phyloP scores from a whole-genome alignment of 2,113 vertebrate genomes.

The Coregonus clupeaformis region DNA sequence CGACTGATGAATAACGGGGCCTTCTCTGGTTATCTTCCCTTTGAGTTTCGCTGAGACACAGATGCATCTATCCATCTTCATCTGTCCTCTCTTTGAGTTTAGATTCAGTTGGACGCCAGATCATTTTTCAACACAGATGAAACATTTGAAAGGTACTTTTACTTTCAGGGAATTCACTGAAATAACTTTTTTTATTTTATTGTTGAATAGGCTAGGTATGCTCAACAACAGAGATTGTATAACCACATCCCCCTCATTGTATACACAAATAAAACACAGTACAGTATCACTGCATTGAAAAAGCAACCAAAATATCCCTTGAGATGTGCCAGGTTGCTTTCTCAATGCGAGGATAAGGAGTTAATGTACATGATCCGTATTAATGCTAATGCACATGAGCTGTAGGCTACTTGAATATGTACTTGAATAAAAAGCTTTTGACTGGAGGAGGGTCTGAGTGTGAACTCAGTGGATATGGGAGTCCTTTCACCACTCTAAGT shows the following conservation, averaged over 20 bases:
- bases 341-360: constrained; percentile 44
- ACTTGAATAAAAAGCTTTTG: constrained; percentile 47
- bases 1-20: constrained; percentile 68
- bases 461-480: constrained; percentile 59
- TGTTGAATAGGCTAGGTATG: too few relatives aligned
- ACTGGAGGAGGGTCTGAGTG: constrained; percentile 52
- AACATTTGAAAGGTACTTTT: constrained; percentile 35
- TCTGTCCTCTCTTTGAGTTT: constrained; percentile 61
- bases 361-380: constrained; percentile 48
- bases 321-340: neutral
- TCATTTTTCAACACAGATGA: constrained; percentile 63
- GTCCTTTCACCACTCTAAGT: constrained; percentile 59
- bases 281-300: neutral
- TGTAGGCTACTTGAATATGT: constrained; percentile 47
- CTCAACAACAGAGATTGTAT: too few relatives aligned
- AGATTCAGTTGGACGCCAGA: constrained; percentile 38
- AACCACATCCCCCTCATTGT: too few relatives aligned
- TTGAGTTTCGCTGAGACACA: constrained; percentile 64
- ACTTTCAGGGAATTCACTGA: too few relatives aligned
- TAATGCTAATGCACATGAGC: constrained; percentile 68
- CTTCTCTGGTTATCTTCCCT: constrained; percentile 72
- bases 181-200: too few relatives aligned
- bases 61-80: constrained; percentile 72
- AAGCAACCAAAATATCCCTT: neutral
- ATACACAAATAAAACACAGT: constrained; percentile 4